Percentiles rank a stretch among this genome's conserved stretches.
phyloP scores from a whole-genome alignment of 2,797 vertebrate species.

The Bradypodion ventrale region DNA sequence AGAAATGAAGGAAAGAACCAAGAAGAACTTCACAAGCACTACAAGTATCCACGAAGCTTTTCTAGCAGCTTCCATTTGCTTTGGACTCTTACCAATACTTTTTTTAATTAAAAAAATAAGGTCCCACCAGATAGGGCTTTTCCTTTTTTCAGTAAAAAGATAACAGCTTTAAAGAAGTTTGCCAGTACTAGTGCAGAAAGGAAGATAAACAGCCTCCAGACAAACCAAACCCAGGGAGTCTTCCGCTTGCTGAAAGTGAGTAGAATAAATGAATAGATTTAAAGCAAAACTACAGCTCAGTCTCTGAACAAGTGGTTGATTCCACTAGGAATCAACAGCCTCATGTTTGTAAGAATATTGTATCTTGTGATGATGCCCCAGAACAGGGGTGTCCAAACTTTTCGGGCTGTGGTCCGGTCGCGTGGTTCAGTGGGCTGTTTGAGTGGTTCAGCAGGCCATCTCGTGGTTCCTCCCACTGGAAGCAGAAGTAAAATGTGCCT shows the following conservation, averaged over 20 bases:
- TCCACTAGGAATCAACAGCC: conserved; percentile 24
- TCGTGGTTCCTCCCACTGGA: too few relatives aligned
- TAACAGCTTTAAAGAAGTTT: conserved; percentile 58
- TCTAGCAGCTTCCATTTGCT: conserved; percentile 19
- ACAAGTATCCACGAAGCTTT: background rate
- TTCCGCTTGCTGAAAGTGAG: conserved; percentile 45
- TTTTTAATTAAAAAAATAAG: background rate
- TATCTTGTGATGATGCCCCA: conserved; percentile 7
- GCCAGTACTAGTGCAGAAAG: conserved; percentile 51
- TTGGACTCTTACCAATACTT: conserved; percentile 11
- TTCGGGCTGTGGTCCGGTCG: too few relatives aligned
- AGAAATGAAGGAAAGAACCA: background rate
- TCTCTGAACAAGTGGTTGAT: conserved; percentile 34
- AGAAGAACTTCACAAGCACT: conserved; percentile 2
- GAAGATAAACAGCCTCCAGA: conserved; percentile 68
- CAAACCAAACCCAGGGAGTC: conserved; percentile 53
- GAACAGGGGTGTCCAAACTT: too few relatives aligned
- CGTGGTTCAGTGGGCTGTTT: too few relatives aligned
- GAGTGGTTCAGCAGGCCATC: too few relatives aligned
- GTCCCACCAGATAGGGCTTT: conserved; percentile 13
- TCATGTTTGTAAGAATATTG: conserved; percentile 36
- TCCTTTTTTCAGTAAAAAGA: conserved; percentile 38
- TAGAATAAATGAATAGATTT: conserved; percentile 42
- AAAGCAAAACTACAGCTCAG: conserved; percentile 18
- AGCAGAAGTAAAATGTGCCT: too few relatives aligned